Percentiles rank a stretch among this genome's conserved stretches.
phyloP scores from a whole-genome alignment of 2,797 vertebrate species.

The Sus cebifrons region DNA sequence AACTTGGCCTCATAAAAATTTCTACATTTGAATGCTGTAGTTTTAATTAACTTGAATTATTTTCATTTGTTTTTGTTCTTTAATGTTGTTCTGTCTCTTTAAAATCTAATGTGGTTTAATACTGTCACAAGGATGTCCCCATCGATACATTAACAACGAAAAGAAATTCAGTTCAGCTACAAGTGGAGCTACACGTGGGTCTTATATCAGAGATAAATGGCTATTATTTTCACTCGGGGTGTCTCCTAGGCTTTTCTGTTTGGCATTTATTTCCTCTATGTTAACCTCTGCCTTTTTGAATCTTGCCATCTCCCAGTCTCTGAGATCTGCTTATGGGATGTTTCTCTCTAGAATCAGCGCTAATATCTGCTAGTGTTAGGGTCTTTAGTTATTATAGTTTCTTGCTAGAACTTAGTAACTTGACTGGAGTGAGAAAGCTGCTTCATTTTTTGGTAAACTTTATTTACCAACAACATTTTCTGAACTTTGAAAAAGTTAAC shows the following conservation, averaged over 20 bases:
- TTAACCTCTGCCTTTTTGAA: neutral
- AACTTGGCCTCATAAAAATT: neutral
- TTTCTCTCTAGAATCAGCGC: neutral
- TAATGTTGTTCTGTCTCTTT: constrained; percentile 13
- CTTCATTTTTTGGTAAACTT: constrained; percentile 3
- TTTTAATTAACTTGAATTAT: constrained; percentile 63
- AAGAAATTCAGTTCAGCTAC: neutral
- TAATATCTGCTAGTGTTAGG: neutral
- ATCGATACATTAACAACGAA: neutral
- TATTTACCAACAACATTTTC: constrained; percentile 12
- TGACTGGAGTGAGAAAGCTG: neutral
- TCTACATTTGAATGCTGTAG: neutral
- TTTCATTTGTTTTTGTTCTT: constrained; percentile 39
- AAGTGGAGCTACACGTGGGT: neutral
- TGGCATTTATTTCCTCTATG: too few relatives aligned
- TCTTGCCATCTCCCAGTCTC: neutral
- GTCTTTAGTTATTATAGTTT: neutral
- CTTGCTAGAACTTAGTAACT: neutral
- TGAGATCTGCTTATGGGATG: neutral
- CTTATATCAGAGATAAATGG: neutral
- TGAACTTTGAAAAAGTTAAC: neutral
- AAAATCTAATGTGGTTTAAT: constrained; percentile 5
- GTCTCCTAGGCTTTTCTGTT: neutral
- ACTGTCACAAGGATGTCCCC: neutral
- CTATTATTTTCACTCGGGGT: neutral